phyloP scores from a whole-genome alignment of 2,888 invertebrate genomes.

The Papilio protenor region DNA sequence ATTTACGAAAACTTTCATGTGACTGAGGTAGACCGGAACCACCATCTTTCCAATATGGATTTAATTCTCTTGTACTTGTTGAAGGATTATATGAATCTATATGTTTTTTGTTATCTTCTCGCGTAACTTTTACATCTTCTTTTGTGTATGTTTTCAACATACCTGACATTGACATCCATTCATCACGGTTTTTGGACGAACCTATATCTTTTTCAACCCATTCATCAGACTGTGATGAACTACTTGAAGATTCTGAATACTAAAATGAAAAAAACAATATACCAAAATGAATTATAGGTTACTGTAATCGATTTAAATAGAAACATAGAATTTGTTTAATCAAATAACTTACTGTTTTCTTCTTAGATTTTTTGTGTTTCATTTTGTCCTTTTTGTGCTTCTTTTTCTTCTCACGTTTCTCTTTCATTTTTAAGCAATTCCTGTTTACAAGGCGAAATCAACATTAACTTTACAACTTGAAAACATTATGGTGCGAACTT shows the following conservation, averaged over 20 bases:
- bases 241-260: constrained; percentile 65
- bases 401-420: constrained; percentile 69
- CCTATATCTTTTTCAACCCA: constrained; percentile 85
- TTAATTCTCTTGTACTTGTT: constrained; percentile 90
- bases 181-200: constrained; percentile 82
- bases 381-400: constrained; percentile 64
- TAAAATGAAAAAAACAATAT: constrained; percentile 48
- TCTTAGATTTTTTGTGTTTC: constrained; percentile 53
- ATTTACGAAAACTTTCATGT: constrained; percentile 66
- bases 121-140: constrained; percentile 76
- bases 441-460: neutral
- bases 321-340: neutral
- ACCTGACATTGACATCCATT: constrained; percentile 91
- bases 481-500: too few relatives aligned
- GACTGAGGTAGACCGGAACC: constrained; percentile 91
- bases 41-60: constrained; percentile 96
- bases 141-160: constrained; percentile 76
- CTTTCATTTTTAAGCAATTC: constrained; percentile 58
- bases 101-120: constrained; percentile 80
- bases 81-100: constrained; percentile 88
- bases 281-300: constrained; percentile 6
- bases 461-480: neutral
- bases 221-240: constrained; percentile 74
- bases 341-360: constrained; percentile 59
- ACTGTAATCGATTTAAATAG: neutral